Evolutionary conservation across 2,888 invertebrate genomes (phyloP), one percentile per base, ranked within the genome.

Genomic region (Drepanosiphum platanoidis): DNA sequence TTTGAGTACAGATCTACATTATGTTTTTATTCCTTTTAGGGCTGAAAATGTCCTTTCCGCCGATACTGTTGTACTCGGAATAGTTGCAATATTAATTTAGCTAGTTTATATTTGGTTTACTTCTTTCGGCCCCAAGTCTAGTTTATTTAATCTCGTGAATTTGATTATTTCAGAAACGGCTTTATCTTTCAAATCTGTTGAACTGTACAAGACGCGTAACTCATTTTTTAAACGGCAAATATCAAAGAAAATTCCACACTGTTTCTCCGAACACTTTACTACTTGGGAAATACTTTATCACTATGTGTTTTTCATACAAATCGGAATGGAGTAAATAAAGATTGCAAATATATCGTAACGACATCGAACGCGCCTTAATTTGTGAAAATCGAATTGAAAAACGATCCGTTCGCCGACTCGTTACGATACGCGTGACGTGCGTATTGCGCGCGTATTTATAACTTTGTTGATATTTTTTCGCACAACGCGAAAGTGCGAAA

Each of bases 111-210:
- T 34, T 68, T 22, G 18, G 18, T 9, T 9, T 42, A 42, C 68
- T 70, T 70, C 3, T 36, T 70, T 70, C 70, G 39, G n/a, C 0
- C n/a, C 70, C 3, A n/a, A 39, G 39, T 70, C 3, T 36, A 39
- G 39, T 70, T 70, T 70, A 70, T 70, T 70, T 70, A 70, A n/a
- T 27, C 11, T 36, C 39, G 13, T 70, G n/a, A 27, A 70, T 39
- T 39, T 70, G 36, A 39, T 70, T n/a, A 70, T 39, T 39, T 39
- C n/a, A 1, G 39, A 70, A 70, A 70, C 27, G n/a, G 39, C 11
- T 46, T 46, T 46, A 30, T 72, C 7, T 72, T 46, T 18, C 42
- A 72, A 72, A 15, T 72, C 42, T 72, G 30, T 30, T 42, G 30
- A 30, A 72, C 30, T 42, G 30, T 72, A 46, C 42, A 30, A 42